A percentile compares a stretch with the other conserved stretches of the same genome.
Evolutionary conservation across 2,888 invertebrate species (phyloP).

Genomic region (Teleogryllus oceanicus): DNA sequence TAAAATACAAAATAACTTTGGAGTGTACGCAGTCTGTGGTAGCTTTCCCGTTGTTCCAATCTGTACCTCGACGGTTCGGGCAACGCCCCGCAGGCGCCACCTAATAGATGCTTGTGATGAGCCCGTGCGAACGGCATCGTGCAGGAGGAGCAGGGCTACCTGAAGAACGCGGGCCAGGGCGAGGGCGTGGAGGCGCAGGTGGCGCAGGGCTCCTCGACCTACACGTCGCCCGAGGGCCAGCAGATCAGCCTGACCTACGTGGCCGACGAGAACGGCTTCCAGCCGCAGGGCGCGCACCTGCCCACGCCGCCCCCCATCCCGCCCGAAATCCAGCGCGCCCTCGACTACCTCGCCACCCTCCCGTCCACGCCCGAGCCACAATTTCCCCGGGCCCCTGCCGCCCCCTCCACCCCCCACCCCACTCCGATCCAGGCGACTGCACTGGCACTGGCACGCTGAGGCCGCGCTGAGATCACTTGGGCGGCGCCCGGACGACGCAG

Average conservation of each 20-base stretch:
- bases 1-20: too few species aligned
- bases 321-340: conserved; percentile 62
- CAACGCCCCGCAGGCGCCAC: too few species aligned
- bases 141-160: conserved; percentile 57
- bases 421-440: too few species aligned
- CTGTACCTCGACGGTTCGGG: too few species aligned
- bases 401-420: background rate
- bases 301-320: conserved; percentile 76
- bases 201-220: conserved; percentile 36
- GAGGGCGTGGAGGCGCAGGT: conserved; percentile 45
- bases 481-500: too few species aligned
- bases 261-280: conserved; percentile 76
- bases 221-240: conserved; percentile 37
- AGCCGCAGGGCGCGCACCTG: conserved; percentile 71
- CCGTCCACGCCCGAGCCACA: conserved; percentile 43
- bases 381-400: background rate
- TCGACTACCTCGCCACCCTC: conserved; percentile 43
- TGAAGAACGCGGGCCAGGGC: conserved; percentile 55
- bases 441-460: too few species aligned
- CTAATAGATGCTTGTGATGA: too few species aligned
- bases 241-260: conserved; percentile 51
- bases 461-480: too few species aligned
- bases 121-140: conserved; percentile 51
- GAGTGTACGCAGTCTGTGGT: too few species aligned
- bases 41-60: too few species aligned